phyloP scores from a whole-genome alignment of 2,113 vertebrate genomes.

The Ellobius talpinus region DNA sequence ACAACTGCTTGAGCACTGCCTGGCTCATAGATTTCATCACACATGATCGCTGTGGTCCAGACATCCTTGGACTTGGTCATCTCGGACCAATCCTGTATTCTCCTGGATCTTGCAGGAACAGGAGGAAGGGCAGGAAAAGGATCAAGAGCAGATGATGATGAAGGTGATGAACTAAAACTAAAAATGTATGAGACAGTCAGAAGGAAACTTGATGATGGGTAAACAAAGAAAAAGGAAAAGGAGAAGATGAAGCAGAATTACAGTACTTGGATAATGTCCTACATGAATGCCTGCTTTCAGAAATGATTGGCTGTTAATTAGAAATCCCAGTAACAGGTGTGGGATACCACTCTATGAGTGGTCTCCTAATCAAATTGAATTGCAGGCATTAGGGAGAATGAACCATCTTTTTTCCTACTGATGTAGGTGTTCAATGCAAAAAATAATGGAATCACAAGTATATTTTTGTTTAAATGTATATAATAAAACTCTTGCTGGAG shows the following conservation, averaged over 20 bases:
- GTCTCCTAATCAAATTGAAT: not conserved
- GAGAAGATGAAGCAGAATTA: not conserved
- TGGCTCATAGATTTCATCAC: not conserved
- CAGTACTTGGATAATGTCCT: not conserved
- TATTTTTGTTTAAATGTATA: not conserved
- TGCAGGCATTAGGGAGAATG: not conserved
- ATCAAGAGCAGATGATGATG: not conserved
- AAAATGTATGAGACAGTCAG: not conserved
- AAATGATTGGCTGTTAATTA: not conserved
- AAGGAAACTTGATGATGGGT: not conserved
- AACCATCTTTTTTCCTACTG: not conserved
- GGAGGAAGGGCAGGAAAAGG: not conserved
- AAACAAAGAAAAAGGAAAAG: not conserved
- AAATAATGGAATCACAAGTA: not conserved
- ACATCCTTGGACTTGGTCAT: not conserved
- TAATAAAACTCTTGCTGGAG: not conserved
- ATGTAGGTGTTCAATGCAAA: not conserved
- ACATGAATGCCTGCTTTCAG: not conserved
- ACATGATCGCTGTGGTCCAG: not conserved
- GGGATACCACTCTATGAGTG: not conserved
- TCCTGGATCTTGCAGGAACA: not conserved
- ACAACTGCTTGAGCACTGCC: not conserved
- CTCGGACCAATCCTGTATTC: not conserved
- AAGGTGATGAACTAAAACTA: not conserved
- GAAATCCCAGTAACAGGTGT: not conserved